Conservation (phyloP, 1,140 invertebrate genomes). For the Hyles euphorbiae region DNA sequence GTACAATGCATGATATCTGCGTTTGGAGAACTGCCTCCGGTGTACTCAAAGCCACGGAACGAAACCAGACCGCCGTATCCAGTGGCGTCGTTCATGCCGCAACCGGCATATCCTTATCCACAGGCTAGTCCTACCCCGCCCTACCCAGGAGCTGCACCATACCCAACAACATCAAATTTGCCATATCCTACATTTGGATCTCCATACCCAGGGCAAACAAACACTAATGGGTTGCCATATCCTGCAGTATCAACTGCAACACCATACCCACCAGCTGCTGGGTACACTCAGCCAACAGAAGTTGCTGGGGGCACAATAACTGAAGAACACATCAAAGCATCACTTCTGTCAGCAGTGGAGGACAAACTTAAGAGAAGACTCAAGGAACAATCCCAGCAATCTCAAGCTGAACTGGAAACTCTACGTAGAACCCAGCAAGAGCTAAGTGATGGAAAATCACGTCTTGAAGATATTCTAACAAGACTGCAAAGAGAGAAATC, state of each 20-base stretch:
- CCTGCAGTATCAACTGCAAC: constrained; percentile 46
- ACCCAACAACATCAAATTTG: constrained; percentile 52
- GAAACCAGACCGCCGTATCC: constrained; percentile 79
- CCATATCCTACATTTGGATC: constrained; percentile 62
- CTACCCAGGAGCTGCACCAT: constrained; percentile 58
- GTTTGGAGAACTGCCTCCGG: constrained; percentile 97
- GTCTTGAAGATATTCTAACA: constrained; percentile 88
- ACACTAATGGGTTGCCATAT: constrained; percentile 49
- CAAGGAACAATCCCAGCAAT: constrained; percentile 92
- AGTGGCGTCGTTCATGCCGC: constrained; percentile 79
- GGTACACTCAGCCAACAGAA: constrained; percentile 54
- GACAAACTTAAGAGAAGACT: constrained; percentile 93
- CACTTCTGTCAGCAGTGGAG: constrained; percentile 94
- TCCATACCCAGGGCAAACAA: constrained; percentile 54
- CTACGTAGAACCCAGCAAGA: constrained; percentile 92
- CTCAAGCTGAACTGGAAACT: constrained; percentile 94
- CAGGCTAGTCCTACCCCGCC: constrained; percentile 46
- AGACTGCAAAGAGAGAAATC: constrained; percentile 90
- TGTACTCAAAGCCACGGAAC: constrained; percentile 85
- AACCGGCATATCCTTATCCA: constrained; percentile 69
- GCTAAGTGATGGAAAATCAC: constrained; percentile 88
- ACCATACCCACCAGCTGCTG: constrained; percentile 67
- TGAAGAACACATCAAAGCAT: constrained; percentile 96
- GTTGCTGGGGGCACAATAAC: constrained; percentile 87
- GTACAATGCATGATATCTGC: constrained; percentile 94